phyloP scores from a whole-genome alignment of 2,888 invertebrate genomes.

The Pyrrhopygopsis socrates region DNA sequence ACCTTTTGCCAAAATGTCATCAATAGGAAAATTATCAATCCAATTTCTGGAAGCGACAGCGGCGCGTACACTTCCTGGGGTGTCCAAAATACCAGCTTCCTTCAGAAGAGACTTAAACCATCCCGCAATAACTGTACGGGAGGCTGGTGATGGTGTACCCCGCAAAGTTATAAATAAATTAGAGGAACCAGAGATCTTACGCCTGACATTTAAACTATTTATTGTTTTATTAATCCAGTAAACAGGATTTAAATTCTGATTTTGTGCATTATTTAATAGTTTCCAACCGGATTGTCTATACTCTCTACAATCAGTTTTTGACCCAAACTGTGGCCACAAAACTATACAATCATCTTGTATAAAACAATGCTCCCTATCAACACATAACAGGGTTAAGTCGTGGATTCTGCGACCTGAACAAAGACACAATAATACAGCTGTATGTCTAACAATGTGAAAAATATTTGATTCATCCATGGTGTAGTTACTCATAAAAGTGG shows the following conservation, averaged over 20 bases:
- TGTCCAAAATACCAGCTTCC: not conserved
- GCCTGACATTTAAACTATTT: not conserved
- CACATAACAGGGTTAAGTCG: not conserved
- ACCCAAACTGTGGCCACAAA: not conserved
- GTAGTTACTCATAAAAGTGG: not conserved
- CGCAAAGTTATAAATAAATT: not conserved
- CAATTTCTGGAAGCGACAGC: not conserved
- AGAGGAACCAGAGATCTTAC: not conserved
- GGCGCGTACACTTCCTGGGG: not conserved
- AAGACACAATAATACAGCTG: not conserved
- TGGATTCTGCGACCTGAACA: not conserved
- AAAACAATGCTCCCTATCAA: not conserved
- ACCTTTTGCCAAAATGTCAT: not conserved
- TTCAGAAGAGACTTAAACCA: not conserved
- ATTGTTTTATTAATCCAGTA: not conserved
- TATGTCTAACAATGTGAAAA: not conserved
- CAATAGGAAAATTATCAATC: not conserved
- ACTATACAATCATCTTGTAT: not conserved
- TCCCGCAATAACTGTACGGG: not conserved
- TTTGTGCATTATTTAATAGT: not conserved
- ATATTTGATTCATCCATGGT: not conserved
- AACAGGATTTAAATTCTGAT: not conserved
- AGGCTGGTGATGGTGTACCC: not conserved
- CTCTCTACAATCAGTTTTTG: not conserved
- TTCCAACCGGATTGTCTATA: not conserved